These are phyloP conservation scores for Gymnosoma rotundatum DNA, from an alignment of 2,888 invertebrate genomes.

Conservation along the genomic window DNA sequence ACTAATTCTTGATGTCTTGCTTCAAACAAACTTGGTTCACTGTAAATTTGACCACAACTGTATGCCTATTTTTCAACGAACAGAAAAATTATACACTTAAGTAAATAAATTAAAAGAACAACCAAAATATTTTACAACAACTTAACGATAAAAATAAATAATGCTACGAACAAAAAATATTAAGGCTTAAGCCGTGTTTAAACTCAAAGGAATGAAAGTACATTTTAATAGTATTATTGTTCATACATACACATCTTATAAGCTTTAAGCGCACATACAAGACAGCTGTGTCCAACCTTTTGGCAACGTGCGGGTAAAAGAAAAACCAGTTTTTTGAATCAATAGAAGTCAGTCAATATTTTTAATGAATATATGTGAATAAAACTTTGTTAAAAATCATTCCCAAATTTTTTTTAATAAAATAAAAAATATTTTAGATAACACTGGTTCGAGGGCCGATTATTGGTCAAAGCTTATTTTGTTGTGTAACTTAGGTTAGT, in stretches of 20 bases:
- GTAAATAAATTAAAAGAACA: constrained; percentile 62
- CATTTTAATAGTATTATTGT: background rate
- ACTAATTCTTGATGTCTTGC: no score
- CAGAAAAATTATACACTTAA: constrained; percentile 44
- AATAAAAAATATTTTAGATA: no score
- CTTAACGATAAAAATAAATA: constrained; percentile 59
- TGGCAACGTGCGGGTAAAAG: background rate
- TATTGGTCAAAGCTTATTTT: constrained; percentile 37
- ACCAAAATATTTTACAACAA: constrained; percentile 52
- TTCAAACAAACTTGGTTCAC: background rate
- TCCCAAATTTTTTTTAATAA: no score
- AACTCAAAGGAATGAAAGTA: constrained; percentile 62
- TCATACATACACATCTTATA: background rate
- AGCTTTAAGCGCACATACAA: constrained; percentile 18
- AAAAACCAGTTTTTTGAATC: no score
- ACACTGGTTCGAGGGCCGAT: constrained; percentile 10
- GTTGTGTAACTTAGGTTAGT: background rate
- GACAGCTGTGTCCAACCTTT: constrained; percentile 34
- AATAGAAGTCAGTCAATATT: no score
- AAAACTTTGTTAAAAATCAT: background rate
- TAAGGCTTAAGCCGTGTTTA: constrained; percentile 52
- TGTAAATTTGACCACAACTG: constrained; percentile 31
- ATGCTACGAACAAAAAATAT: constrained; percentile 39
- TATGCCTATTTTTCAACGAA: background rate
- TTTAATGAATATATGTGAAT: no score